phyloP scores from a whole-genome alignment of 2,888 invertebrate species.

The Meteorus cinctellus region DNA sequence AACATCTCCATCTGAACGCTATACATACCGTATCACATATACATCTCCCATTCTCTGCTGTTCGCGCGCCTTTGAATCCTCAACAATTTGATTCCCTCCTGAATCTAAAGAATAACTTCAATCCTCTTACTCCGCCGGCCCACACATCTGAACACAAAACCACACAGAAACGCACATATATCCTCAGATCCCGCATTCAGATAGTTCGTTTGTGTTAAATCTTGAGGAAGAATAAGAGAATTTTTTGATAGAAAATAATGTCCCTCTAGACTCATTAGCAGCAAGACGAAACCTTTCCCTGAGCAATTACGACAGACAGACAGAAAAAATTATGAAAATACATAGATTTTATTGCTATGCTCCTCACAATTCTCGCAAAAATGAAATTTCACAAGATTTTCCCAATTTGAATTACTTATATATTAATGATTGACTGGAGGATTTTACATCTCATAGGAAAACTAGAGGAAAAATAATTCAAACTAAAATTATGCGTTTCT shows the following conservation, averaged over 20 bases:
- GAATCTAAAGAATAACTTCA: not conserved
- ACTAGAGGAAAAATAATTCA: not conserved
- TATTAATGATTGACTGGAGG: conserved; percentile 8
- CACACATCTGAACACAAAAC: not conserved
- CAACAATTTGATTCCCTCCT: not conserved
- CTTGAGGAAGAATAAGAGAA: not conserved
- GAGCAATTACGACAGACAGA: not conserved
- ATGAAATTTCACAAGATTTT: not conserved
- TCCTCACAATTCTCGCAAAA: not conserved
- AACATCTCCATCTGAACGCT: not conserved
- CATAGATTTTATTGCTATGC: not conserved
- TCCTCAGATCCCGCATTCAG: not conserved
- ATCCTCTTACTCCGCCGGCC: not conserved
- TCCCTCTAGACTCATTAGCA: conserved; percentile 20
- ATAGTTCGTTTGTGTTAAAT: not conserved
- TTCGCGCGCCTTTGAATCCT: not conserved
- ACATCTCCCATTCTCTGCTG: not conserved
- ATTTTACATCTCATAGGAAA: conserved; percentile 9
- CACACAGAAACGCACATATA: not conserved
- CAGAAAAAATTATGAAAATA: not conserved
- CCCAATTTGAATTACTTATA: not conserved
- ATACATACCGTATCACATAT: not conserved
- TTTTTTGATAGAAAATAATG: not conserved
- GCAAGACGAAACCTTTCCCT: conserved; percentile 6
- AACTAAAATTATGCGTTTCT: conserved; percentile 1